Evolutionary conservation across 1,140 invertebrate species (phyloP).

Genomic region (Drosophila truncata): DNA sequence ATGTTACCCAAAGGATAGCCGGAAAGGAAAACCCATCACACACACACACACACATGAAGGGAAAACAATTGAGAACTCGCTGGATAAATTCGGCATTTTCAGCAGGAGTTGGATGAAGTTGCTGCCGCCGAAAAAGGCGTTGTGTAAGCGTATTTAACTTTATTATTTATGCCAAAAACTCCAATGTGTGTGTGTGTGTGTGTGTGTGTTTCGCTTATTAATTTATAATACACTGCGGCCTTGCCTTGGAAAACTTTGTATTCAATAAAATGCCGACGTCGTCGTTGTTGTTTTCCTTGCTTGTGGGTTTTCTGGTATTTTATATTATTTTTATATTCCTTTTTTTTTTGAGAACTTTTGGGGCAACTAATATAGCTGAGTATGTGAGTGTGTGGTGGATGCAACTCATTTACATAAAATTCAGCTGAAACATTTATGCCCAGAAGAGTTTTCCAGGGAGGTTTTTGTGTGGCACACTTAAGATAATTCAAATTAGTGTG

Average conservation of each 20-base stretch:
- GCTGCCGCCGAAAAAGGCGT: conserved; percentile 61
- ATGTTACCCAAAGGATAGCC: conserved; percentile 68
- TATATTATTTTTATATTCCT: conserved; percentile 2
- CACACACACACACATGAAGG: conserved; percentile 9
- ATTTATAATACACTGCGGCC: conserved; percentile 83
- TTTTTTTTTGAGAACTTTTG: conserved; percentile 45
- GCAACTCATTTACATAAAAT: conserved; percentile 74
- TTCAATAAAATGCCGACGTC: conserved; percentile 40
- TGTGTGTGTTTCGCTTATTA: conserved; percentile 63
- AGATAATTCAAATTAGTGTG: conserved; percentile 69
- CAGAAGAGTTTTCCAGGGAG: neutral
- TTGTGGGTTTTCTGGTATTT: conserved; percentile 22
- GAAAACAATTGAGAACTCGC: conserved; percentile 46
- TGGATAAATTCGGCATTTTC: conserved; percentile 35
- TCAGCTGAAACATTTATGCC: conserved; percentile 68
- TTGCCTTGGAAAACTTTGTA: conserved; percentile 58
- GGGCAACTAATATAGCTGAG: conserved; percentile 19
- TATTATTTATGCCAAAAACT: conserved; percentile 77
- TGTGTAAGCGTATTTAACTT: conserved; percentile 82
- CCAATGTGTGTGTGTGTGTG: conserved; percentile 22
- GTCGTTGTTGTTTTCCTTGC: conserved; percentile 16
- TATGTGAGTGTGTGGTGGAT: conserved; percentile 17
- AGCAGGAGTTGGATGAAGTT: conserved; percentile 11
- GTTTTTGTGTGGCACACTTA: conserved; percentile 48
- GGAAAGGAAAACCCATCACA: conserved; percentile 19